phyloP scores from a whole-genome alignment of 2,888 invertebrate genomes.

The Perdita meconis region DNA sequence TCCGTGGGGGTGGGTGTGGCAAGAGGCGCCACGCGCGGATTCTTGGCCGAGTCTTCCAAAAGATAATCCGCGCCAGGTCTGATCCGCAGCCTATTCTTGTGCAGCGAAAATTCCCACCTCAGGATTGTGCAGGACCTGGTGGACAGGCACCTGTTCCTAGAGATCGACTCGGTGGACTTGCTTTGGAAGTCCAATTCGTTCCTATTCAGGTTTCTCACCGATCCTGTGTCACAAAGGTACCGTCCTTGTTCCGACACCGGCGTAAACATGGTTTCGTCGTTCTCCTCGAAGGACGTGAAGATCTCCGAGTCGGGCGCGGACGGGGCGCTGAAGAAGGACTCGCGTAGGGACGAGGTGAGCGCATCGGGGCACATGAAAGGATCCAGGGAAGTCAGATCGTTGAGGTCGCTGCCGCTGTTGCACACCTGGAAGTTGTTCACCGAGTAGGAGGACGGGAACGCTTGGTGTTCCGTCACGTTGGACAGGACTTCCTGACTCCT shows the following conservation, averaged over 20 bases:
- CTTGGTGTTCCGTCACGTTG: slow-evolving; percentile 72
- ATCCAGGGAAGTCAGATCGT: slow-evolving; percentile 78
- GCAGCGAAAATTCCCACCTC: slow-evolving; percentile 71
- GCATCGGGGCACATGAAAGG: slow-evolving; percentile 81
- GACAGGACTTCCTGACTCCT: slow-evolving; percentile 81
- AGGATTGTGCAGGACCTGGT: slow-evolving; percentile 70
- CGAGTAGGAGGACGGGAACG: slow-evolving; percentile 80
- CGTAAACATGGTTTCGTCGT: slow-evolving; percentile 61
- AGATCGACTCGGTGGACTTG: slow-evolving; percentile 78
- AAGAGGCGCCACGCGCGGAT: slow-evolving; percentile 74
- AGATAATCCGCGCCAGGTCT: slow-evolving; percentile 68
- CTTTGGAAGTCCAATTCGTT: slow-evolving; percentile 71
- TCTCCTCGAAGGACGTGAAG: slow-evolving; percentile 80
- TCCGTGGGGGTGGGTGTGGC: slow-evolving; percentile 79
- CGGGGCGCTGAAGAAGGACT: slow-evolving; percentile 79
- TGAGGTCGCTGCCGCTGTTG: slow-evolving; percentile 79
- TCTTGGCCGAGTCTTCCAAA: slow-evolving; percentile 65
- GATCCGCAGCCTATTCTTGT: slow-evolving; percentile 70
- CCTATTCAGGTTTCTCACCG: slow-evolving; percentile 76
- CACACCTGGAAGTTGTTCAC: slow-evolving; percentile 80
- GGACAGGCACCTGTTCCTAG: slow-evolving; percentile 57
- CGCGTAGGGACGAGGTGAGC: slow-evolving; percentile 78
- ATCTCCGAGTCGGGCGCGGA: slow-evolving; percentile 80
- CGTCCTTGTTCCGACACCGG: slow-evolving; percentile 32
- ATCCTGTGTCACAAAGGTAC: slow-evolving; percentile 67